A percentile compares a stretch with the other conserved stretches of the same genome.
Conservation (phyloP, 2,113 vertebrate genomes). For the Thunnus maccoyii region DNA sequence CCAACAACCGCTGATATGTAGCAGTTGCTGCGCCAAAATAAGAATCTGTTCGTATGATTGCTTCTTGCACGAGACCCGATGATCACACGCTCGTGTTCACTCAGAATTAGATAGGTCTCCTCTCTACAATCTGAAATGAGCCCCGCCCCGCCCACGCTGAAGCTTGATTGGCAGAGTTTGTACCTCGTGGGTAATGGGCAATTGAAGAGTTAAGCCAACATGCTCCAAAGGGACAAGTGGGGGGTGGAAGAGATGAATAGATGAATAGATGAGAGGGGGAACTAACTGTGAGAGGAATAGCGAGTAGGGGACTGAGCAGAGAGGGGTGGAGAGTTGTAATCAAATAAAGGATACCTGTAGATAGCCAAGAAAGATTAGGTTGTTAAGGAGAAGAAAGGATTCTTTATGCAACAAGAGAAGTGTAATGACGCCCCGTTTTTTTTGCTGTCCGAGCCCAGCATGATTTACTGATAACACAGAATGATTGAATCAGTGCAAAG, state of each 20-base stretch:
- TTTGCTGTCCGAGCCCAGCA: neutral
- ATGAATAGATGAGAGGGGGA: conserved; percentile 22
- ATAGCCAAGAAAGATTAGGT: conserved; percentile 31
- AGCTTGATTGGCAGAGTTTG: conserved; percentile 10
- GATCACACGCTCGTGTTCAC: neutral
- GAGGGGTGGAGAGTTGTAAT: conserved; percentile 35
- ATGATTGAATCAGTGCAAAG: conserved; percentile 28
- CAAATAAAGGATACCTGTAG: conserved; percentile 35
- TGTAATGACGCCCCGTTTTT: conserved; percentile 35
- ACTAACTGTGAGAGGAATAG: conserved; percentile 56
- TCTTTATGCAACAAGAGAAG: conserved; percentile 21
- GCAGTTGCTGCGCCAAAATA: too few species aligned
- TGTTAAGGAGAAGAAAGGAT: conserved; percentile 34
- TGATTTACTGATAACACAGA: conserved; percentile 32
- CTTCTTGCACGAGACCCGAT: neutral
- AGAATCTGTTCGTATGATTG: too few species aligned
- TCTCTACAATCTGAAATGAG: neutral
- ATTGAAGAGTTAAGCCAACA: conserved; percentile 59
- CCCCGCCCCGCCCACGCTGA: neutral
- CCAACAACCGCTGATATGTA: too few species aligned
- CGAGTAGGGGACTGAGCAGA: conserved; percentile 16
- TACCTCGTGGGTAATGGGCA: conserved; percentile 7
- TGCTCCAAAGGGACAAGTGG: conserved; percentile 21
- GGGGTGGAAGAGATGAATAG: conserved; percentile 57
- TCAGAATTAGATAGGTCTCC: neutral